Evolutionary conservation across 2,888 invertebrate genomes (phyloP).

Genomic region (Pachycephus smyrnensis): DNA sequence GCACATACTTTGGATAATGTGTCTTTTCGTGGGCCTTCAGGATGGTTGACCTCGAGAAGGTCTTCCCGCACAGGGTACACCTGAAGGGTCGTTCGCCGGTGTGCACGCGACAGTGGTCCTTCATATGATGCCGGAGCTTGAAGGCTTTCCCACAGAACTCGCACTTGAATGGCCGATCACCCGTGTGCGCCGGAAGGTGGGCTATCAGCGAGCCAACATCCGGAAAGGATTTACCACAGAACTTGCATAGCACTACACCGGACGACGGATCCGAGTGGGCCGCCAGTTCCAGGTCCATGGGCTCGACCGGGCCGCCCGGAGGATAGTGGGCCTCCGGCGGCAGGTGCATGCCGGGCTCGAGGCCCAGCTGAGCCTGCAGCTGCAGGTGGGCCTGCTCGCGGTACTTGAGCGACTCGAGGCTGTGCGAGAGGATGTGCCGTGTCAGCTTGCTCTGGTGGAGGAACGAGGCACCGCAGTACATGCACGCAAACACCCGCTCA

Average conservation of each 20-base stretch:
- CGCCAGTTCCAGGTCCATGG: constrained; percentile 74
- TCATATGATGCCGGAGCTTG: constrained; percentile 93
- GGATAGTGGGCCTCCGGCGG: constrained; percentile 64
- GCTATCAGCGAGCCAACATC: constrained; percentile 89
- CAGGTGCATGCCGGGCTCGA: constrained; percentile 63
- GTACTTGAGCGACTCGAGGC: constrained; percentile 88
- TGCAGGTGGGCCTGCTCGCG: constrained; percentile 77
- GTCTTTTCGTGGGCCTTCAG: constrained; percentile 94
- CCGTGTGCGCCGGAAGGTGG: constrained; percentile 90
- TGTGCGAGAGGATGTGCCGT: constrained; percentile 89
- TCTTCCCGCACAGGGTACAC: constrained; percentile 90
- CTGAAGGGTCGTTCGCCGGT: constrained; percentile 92
- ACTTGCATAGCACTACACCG: constrained; percentile 87
- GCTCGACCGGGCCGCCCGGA: constrained; percentile 66
- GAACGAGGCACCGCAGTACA: constrained; percentile 91
- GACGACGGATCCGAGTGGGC: constrained; percentile 77
- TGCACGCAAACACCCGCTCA: constrained; percentile 81
- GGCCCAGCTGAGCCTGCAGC: constrained; percentile 68
- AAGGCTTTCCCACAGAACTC: constrained; percentile 95
- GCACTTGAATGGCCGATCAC: constrained; percentile 92
- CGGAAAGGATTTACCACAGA: constrained; percentile 92
- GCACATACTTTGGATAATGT: constrained; percentile 91
- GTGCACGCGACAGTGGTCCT: constrained; percentile 93
- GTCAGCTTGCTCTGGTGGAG: constrained; percentile 93
- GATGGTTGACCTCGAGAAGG: constrained; percentile 90